A percentile compares a stretch with the other conserved stretches of the same genome.
These are phyloP conservation scores for Okapia johnstoni DNA, from an alignment of 2,113 vertebrate genomes.

Conservation along the genomic window DNA sequence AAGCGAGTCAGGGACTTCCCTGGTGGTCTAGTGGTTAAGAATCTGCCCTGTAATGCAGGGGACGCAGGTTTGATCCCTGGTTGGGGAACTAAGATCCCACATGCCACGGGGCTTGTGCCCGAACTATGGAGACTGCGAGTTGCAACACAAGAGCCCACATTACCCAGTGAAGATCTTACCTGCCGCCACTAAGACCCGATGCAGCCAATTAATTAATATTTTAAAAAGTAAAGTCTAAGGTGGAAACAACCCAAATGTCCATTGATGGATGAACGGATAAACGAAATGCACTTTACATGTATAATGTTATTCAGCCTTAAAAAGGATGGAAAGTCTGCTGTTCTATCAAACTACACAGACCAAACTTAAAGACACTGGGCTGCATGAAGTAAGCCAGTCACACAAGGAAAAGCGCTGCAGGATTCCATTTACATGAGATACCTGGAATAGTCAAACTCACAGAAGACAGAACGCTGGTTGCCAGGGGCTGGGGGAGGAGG, in stretches of 20 bases:
- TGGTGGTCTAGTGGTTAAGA: not conserved
- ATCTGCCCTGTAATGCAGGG: not conserved
- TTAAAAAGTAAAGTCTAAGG: not conserved
- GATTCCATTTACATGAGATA: not conserved
- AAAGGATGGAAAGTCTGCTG: not conserved
- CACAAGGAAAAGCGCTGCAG: not conserved
- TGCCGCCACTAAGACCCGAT: not conserved
- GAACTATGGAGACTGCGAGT: not conserved
- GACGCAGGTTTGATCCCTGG: not conserved
- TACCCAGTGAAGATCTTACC: not conserved
- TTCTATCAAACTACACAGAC: accelerated
- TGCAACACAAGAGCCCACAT: not conserved
- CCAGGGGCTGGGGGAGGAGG: not conserved
- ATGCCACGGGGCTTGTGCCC: not conserved
- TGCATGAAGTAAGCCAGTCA: not conserved
- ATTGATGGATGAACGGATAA: not conserved
- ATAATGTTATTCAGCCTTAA: not conserved
- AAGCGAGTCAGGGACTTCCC: not conserved
- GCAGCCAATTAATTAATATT: not conserved
- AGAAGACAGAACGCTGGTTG: not conserved
- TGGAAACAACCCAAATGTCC: not conserved
- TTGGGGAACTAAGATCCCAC: not conserved
- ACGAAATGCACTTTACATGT: accelerated
- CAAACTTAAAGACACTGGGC: not conserved
- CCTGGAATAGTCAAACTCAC: not conserved